phyloP scores from a whole-genome alignment of 2,888 invertebrate species.

The Andrena praecox region DNA sequence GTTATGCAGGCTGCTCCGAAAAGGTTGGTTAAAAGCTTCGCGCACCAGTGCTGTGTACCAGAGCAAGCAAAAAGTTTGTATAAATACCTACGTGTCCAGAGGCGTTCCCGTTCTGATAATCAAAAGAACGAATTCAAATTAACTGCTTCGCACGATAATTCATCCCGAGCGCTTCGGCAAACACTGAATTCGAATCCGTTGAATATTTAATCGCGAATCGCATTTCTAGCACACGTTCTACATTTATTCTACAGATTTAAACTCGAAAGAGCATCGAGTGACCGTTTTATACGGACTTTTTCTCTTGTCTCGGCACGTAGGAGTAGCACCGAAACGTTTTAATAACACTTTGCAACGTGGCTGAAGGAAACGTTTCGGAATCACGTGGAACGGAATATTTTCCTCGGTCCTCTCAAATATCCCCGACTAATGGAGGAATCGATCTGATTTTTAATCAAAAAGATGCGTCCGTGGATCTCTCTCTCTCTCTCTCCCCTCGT shows the following conservation, averaged over 20 bases:
- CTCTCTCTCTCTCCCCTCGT: neutral
- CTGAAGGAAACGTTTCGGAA: neutral
- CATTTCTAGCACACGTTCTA: too few relatives aligned
- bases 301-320: neutral
- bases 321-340: neutral
- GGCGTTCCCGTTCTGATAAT: too few relatives aligned
- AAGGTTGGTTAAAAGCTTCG: neutral
- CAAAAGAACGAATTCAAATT: too few relatives aligned
- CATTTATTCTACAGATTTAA: too few relatives aligned
- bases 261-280: too few relatives aligned
- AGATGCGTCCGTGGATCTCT: conserved; percentile 24
- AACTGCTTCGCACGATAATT: too few relatives aligned
- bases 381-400: neutral
- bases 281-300: too few relatives aligned
- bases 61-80: neutral
- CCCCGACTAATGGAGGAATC: conserved; percentile 10
- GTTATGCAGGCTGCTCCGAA: neutral
- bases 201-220: too few relatives aligned
- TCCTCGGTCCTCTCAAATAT: conserved; percentile 2
- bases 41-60: neutral
- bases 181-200: too few relatives aligned
- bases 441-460: conserved; percentile 52
- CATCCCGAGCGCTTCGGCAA: too few relatives aligned
- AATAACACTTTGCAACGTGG: neutral
- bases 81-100: too few relatives aligned